phyloP scores from a whole-genome alignment of 2,113 vertebrate species.

The Willisornis vidua region DNA sequence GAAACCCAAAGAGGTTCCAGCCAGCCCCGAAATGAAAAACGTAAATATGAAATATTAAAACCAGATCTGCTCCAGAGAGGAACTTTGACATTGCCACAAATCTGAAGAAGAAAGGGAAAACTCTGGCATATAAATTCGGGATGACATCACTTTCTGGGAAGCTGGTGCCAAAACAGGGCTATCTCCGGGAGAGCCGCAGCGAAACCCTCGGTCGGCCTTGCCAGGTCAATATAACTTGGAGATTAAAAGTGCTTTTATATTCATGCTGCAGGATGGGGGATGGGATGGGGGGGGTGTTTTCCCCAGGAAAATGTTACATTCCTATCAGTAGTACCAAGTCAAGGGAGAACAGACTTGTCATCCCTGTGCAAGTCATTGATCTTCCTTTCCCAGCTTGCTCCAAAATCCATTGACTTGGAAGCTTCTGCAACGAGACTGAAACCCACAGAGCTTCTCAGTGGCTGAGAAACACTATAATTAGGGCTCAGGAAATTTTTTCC shows the following conservation, averaged over 20 bases:
- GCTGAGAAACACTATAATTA: not conserved
- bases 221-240: not conserved
- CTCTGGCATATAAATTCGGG: not conserved
- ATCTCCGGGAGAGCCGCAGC: not conserved
- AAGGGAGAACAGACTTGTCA: not conserved
- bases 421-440: not conserved
- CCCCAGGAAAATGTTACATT: not conserved
- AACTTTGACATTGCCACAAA: slow-evolving; percentile 40
- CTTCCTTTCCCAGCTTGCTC: not conserved
- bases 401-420: not conserved
- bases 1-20: not conserved
- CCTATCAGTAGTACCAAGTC: not conserved
- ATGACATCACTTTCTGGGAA: slow-evolving; percentile 42
- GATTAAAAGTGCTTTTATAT: not conserved
- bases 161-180: not conserved
- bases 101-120: slow-evolving; percentile 41
- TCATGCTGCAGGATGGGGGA: not conserved
- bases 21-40: slow-evolving; percentile 1
- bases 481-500: not conserved
- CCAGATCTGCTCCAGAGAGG: slow-evolving; percentile 27
- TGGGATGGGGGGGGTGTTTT: not conserved
- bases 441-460: not conserved
- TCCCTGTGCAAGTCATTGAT: not conserved
- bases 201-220: not conserved
- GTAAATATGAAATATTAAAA: slow-evolving; percentile 53